phyloP scores from a whole-genome alignment of 2,797 vertebrate genomes.

The Zenarchopterus dispar region DNA sequence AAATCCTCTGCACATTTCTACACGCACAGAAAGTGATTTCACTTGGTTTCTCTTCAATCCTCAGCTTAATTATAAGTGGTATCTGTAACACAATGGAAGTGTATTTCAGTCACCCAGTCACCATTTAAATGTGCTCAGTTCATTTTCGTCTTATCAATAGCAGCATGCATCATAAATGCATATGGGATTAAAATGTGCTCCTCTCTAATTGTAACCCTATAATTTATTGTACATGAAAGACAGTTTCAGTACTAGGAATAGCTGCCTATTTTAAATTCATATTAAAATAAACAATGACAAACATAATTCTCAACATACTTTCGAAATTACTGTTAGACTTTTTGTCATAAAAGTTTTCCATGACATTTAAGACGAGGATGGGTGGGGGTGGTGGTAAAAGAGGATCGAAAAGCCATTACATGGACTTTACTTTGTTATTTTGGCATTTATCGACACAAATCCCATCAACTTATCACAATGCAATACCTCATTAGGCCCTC shows the following conservation, averaged over 20 bases:
- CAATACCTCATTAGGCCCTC: conserved; percentile 85
- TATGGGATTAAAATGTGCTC: conserved; percentile 70
- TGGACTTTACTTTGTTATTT: conserved; percentile 83
- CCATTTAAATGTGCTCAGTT: conserved; percentile 70
- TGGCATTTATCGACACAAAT: conserved; percentile 82
- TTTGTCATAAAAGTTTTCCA: conserved; percentile 61
- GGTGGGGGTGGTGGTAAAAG: conserved; percentile 23
- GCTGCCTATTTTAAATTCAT: conserved; percentile 47
- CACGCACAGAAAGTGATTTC: conserved; percentile 58
- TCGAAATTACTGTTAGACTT: conserved; percentile 22
- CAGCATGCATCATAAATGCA: conserved; percentile 76
- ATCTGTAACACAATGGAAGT: conserved; percentile 77
- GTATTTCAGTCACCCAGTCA: conserved; percentile 61
- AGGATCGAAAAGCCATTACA: conserved; percentile 82
- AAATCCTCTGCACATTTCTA: conserved; percentile 31
- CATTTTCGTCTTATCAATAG: conserved; percentile 75
- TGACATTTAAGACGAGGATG: conserved; percentile 71
- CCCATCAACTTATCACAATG: conserved; percentile 85
- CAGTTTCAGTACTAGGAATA: conserved; percentile 49
- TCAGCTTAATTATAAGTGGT: conserved; percentile 81
- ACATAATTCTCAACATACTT: conserved; percentile 1
- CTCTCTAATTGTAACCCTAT: conserved; percentile 70
- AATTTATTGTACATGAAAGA: conserved; percentile 64
- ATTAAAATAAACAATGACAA: conserved; percentile 35
- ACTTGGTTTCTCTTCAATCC: conserved; percentile 74